Base-by-base conservation (phyloP, 2,888 invertebrate genomes). In the Tipula vernalis region DNA sequence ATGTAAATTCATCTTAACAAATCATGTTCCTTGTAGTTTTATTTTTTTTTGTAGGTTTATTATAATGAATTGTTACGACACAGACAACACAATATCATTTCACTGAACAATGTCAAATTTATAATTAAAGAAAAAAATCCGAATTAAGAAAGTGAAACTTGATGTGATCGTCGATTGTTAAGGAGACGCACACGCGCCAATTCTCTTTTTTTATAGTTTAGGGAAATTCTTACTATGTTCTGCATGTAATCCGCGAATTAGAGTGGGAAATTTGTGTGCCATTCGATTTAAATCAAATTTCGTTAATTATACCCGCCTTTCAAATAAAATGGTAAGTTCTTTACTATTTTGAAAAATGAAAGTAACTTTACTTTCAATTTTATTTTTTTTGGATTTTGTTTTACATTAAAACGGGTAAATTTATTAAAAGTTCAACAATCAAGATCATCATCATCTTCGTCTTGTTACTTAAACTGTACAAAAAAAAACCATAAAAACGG, bases 371-470 rank as follows among this genome's bases (percentile, higher is more conserved):
- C 71, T 71, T 71, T 71, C 71, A 71, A 71, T 71, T 71, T 71
- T 71, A 8, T 18, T 71, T 18, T 71, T 18, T 13, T 51, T 51
- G 6, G 3, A 51, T 13, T 51, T 71, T 28, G 71, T 71, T 28
- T 71, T 71, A 71, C 71, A 71, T 71, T 71, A 71, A 71, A 71
- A 71, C 71, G 71, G 71, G 71, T 71, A 71, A 71, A 28, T 71
- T 71, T 71, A 71, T 71, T 71, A 71, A 71, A 71, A 71, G 71
- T 71, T 71, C 71, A 71, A 71, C 71, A 71, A 71, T 71, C 71
- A 71, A 71, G 71, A 71, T 71, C 71, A 71, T 71, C 71, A 71
- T 71, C 71, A 71, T 71, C 71, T 71, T 71, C 71, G 10, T 71
- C 71, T 71, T 71, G 28, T 71, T 71, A 12, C 71, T 18, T 28